These are phyloP conservation scores for Perizoma affinitatum DNA, from an alignment of 2,888 invertebrate genomes.

Conservation along the genomic window DNA sequence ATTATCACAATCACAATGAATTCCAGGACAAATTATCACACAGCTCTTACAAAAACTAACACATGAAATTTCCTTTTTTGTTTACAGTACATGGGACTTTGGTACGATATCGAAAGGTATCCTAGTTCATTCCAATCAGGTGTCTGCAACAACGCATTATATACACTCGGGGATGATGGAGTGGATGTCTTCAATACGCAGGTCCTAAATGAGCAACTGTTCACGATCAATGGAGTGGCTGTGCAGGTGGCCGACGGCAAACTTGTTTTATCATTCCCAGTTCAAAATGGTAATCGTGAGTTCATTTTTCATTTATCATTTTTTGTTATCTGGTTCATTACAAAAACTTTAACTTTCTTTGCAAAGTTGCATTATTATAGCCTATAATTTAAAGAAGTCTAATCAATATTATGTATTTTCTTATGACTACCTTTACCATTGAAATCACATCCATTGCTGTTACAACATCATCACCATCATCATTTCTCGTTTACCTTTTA, in stretches of 20 bases:
- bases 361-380: too few species aligned
- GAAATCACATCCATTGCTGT: too few species aligned
- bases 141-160: constrained; percentile 61
- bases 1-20: too few species aligned
- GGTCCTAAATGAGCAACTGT: constrained; percentile 70
- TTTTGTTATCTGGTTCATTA: background rate
- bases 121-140: constrained; percentile 60
- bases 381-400: too few species aligned
- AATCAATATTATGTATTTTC: too few species aligned
- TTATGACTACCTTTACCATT: too few species aligned
- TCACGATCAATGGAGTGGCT: constrained; percentile 80
- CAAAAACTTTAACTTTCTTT: too few species aligned
- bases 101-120: constrained; percentile 67
- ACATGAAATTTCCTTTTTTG: background rate
- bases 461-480: background rate
- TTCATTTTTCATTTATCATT: constrained; percentile 11
- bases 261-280: constrained; percentile 82
- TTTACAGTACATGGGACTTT: constrained; percentile 62
- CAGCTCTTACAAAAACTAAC: too few species aligned
- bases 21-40: too few species aligned
- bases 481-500: background rate
- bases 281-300: constrained; percentile 74
- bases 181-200: constrained; percentile 63
- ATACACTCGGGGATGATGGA: constrained; percentile 49
- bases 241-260: constrained; percentile 76